These are phyloP conservation scores for Pandemis heparana DNA, from an alignment of 2,888 invertebrate genomes.

Conservation along the genomic window DNA sequence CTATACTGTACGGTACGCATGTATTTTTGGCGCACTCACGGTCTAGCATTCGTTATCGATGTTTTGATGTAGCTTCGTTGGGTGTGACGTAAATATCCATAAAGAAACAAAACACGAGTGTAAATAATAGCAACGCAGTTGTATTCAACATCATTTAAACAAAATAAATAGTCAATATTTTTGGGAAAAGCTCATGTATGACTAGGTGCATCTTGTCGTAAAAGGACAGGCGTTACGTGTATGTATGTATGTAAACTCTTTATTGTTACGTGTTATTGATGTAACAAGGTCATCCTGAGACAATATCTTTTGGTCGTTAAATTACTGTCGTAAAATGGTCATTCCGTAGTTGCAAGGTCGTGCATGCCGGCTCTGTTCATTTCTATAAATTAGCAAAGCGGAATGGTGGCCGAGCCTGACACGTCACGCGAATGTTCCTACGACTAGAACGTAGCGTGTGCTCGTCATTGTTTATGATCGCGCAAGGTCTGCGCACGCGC, in stretches of 20 bases:
- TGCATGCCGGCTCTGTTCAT: constrained; percentile 2
- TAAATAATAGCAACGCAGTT: constrained; percentile 31
- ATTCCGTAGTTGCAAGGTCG: constrained; percentile 9
- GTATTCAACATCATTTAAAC: constrained; percentile 9
- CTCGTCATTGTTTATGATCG: constrained; percentile 71
- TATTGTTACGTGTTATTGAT: background rate
- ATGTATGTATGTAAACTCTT: too few relatives aligned
- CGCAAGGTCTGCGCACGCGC: constrained; percentile 59
- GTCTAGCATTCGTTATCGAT: constrained; percentile 56
- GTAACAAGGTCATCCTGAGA: background rate
- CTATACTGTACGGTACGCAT: too few relatives aligned
- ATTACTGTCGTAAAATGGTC: background rate
- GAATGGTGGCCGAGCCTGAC: background rate
- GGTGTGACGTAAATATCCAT: constrained; percentile 57
- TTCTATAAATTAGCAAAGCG: constrained; percentile 6
- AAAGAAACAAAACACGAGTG: constrained; percentile 37
- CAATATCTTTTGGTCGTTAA: background rate
- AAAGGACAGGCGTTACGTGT: background rate
- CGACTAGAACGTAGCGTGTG: constrained; percentile 57
- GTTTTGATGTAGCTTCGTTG: constrained; percentile 57
- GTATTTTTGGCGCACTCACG: constrained; percentile 35
- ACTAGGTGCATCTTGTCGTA: background rate
- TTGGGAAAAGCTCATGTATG: background rate
- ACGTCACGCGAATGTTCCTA: constrained; percentile 60
- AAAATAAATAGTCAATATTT: constrained; percentile 6